Percentiles rank a stretch among this genome's conserved stretches.
Evolutionary conservation across 2,797 vertebrate species (phyloP).

Genomic region (Rhynchotus rufescens): DNA sequence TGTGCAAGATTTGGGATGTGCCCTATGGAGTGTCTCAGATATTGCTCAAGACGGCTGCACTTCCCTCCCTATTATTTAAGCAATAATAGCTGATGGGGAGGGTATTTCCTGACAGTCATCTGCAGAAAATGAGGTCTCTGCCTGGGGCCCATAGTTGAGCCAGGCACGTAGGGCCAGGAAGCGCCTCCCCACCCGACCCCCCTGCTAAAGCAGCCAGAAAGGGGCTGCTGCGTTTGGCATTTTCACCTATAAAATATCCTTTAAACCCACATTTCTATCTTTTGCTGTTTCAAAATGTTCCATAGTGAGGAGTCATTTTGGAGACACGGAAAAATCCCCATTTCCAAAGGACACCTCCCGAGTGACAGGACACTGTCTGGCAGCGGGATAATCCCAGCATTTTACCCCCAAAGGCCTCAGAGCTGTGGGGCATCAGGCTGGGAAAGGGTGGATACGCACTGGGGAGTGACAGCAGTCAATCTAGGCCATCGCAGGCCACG

Average conservation of each 20-base stretch:
- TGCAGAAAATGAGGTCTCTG: slow-evolving; percentile 53
- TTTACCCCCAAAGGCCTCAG: neutral
- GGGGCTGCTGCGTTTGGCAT: neutral
- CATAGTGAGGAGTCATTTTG: neutral
- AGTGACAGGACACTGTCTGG: neutral
- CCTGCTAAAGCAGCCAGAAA: neutral
- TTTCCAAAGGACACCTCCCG: neutral
- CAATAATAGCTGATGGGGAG: slow-evolving; percentile 62
- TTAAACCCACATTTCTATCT: neutral
- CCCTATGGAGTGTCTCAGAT: slow-evolving; percentile 26
- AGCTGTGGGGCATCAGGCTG: neutral
- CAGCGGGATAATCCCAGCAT: neutral
- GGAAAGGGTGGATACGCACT: neutral
- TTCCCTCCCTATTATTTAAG: slow-evolving; percentile 64
- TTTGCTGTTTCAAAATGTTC: neutral
- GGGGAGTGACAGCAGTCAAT: neutral
- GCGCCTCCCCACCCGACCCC: slow-evolving; percentile 23
- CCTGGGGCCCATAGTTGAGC: slow-evolving; percentile 14
- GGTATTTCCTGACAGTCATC: slow-evolving; percentile 66
- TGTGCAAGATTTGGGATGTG: slow-evolving; percentile 41
- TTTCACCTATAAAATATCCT: neutral
- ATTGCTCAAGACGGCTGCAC: neutral
- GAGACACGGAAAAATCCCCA: neutral
- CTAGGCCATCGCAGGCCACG: neutral
- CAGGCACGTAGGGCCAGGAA: slow-evolving; percentile 13